Evolutionary conservation across 2,113 vertebrate species (phyloP).

Genomic region (Catagonus wagneri): DNA sequence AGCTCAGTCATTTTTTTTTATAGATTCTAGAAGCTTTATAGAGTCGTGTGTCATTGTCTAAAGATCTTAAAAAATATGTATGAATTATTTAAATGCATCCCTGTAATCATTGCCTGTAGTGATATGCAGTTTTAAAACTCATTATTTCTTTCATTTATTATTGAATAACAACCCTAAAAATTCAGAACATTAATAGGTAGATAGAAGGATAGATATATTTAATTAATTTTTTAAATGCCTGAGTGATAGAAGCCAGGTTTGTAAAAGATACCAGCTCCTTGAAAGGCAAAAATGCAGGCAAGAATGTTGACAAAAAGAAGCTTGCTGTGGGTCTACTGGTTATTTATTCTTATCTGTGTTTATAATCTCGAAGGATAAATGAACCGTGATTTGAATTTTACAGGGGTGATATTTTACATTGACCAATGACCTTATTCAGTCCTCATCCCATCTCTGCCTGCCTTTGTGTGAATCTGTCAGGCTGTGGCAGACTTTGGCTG

Average conservation of each 20-base stretch:
- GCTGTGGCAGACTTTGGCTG: background rate
- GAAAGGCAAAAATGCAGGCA: background rate
- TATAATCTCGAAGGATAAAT: constrained; percentile 33
- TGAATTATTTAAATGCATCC: background rate
- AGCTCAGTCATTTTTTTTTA: background rate
- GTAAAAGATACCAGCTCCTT: background rate
- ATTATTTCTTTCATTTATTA: background rate
- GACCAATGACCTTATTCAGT: background rate
- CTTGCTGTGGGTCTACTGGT: background rate
- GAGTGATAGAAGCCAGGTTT: constrained; percentile 22
- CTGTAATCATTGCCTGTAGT: background rate
- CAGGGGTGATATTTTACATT: constrained; percentile 15
- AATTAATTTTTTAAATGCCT: constrained; percentile 30
- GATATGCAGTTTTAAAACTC: background rate
- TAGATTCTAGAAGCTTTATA: background rate
- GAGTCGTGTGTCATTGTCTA: background rate
- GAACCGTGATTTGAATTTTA: constrained; percentile 22
- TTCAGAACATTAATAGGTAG: background rate
- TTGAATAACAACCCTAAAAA: background rate
- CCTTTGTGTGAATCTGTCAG: background rate
- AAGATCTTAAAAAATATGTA: background rate
- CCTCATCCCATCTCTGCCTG: background rate
- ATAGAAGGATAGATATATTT: background rate
- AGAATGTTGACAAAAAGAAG: background rate
- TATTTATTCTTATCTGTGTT: background rate